Evolutionary conservation across 2,113 vertebrate genomes (phyloP), one percentile per base, ranked within the genome.

Genomic region (Neopipo cinnamomea): DNA sequence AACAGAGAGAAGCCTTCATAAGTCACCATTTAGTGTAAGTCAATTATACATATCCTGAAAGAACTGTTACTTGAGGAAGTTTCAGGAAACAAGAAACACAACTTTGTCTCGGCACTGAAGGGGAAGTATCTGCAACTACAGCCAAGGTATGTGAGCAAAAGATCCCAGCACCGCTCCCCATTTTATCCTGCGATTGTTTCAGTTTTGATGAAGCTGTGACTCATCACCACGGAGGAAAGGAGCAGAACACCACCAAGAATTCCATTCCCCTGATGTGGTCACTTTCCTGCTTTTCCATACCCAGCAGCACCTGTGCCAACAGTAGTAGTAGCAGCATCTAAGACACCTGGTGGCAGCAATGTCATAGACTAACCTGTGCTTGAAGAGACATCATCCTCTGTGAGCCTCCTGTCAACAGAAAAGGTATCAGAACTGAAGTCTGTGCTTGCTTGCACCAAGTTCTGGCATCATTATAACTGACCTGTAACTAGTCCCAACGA

Each of bases 301-400:
- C 20, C 71, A 83, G 62, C 1, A 65, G 50, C 46, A 89, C 59
- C 85, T 24, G 9, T 50, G n/a, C 59, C 71, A 72, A 24, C 17
- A 81, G 77, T 0, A 85, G 92, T 17, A 93, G 58, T 85, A 85
- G 75, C 75, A 95, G 67, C 46, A 50, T 10, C 23, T 35, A 71
- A 85, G 83, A 95, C 96, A 97, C 88, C 92, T 94, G 95, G 91
- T 95, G 95, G 95, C 91, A 96, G 95, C 25, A 91, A 86, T 39
- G 79, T 28, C 85, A 87, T 8, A 91, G 70, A 46, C 76, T 37
- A 53, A 74, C n/a, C 56, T 39, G 4, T 0, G 2, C 41, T n/a
- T 65, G 21, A 78, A 47, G 47, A 10, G 19, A 71, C 20, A 66
- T 35, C 11, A 17, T 10, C 44, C 47, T 58, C 79, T 56, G 42